Evolutionary conservation across 1,140 invertebrate genomes (phyloP).

Genomic region (Eurosta solidaginis): DNA sequence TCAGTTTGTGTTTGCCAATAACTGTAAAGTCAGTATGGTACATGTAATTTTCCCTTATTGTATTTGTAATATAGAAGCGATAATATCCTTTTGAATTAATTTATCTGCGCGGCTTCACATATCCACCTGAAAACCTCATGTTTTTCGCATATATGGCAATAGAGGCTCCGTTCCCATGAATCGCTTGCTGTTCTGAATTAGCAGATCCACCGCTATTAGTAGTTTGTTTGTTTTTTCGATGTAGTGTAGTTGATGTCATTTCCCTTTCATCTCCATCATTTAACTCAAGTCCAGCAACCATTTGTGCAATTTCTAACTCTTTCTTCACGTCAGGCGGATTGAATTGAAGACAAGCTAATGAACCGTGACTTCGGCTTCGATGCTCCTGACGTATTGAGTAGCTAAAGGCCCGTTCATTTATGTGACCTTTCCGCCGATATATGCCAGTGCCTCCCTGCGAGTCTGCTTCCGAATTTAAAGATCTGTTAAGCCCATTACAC

Average conservation of each 20-base stretch:
- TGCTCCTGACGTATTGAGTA: slow-evolving; percentile 93
- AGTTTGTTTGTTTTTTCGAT: slow-evolving; percentile 45
- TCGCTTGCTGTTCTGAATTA: slow-evolving; percentile 3
- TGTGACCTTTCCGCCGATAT: slow-evolving; percentile 86
- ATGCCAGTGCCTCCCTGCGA: slow-evolving; percentile 85
- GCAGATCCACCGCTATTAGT: slow-evolving; percentile 32
- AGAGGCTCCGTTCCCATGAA: slow-evolving; percentile 34
- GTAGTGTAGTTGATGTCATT: slow-evolving; percentile 46
- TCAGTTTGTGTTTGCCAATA: no score
- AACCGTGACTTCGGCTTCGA: slow-evolving; percentile 86
- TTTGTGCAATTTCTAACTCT: slow-evolving; percentile 87
- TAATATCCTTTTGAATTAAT: no score
- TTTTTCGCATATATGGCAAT: slow-evolving; percentile 46
- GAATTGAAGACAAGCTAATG: slow-evolving; percentile 83
- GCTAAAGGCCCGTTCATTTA: slow-evolving; percentile 91
- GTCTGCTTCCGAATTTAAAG: slow-evolving; percentile 69
- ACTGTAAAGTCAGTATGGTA: no score
- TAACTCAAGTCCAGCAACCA: slow-evolving; percentile 84
- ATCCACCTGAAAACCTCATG: slow-evolving; percentile 48
- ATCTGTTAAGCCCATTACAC: slow-evolving; percentile 64
- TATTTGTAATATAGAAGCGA: no score
- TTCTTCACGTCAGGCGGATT: slow-evolving; percentile 82
- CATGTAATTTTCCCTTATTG: no score
- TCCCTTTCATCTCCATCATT: slow-evolving; percentile 67
- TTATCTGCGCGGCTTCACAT: slow-evolving; percentile 57